phyloP scores from a whole-genome alignment of 2,113 vertebrate genomes.

The Ceuthmochares aereus region DNA sequence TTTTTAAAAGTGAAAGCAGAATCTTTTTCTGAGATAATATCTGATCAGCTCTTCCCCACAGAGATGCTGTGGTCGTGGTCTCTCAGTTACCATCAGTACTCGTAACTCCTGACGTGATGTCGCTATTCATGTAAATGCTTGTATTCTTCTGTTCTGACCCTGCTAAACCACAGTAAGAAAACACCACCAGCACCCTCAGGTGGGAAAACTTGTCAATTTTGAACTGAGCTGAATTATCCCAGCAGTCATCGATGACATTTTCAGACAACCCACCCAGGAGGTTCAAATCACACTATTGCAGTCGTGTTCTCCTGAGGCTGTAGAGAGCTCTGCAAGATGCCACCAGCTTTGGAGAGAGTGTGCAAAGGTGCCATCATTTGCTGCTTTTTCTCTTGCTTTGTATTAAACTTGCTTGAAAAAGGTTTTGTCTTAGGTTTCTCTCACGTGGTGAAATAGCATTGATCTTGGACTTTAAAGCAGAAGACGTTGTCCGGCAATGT shows the following conservation, averaged over 20 bases:
- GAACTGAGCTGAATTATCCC: not conserved
- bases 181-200: not conserved
- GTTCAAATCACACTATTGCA: not conserved
- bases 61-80: fast-evolving
- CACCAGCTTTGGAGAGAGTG: not conserved
- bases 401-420: not conserved
- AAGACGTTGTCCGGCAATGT: not conserved
- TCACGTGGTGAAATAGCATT: not conserved
- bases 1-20: not conserved
- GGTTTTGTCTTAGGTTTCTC: not conserved
- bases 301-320: not conserved
- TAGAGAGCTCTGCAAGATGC: not conserved
- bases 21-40: not conserved
- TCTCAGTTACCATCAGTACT: not conserved
- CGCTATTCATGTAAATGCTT: not conserved
- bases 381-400: not conserved
- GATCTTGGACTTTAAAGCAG: not conserved
- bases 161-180: not conserved
- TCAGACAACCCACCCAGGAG: not conserved
- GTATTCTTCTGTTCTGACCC: not conserved
- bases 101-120: not conserved
- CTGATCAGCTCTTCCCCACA: fast-evolving
- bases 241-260: not conserved
- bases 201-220: not conserved
- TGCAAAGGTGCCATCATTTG: not conserved